These are phyloP conservation scores for Pammene fasciana DNA, from an alignment of 2,888 invertebrate genomes.

Conservation along the genomic window DNA sequence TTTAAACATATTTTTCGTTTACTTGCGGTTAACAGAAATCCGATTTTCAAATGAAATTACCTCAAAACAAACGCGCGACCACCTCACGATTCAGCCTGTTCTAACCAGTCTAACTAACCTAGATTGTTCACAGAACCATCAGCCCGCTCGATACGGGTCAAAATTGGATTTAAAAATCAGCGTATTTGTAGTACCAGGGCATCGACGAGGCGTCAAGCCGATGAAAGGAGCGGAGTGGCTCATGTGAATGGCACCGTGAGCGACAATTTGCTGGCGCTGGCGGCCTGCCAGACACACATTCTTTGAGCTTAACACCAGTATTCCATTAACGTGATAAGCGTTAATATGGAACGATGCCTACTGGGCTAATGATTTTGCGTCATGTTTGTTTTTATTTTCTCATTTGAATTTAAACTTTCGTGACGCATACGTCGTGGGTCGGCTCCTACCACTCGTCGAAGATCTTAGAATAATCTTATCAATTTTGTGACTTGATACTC, in stretches of 20 bases:
- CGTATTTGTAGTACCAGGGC: slow-evolving; percentile 48
- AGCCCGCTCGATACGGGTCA: background rate
- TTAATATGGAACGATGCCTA: slow-evolving; percentile 55
- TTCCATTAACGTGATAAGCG: slow-evolving; percentile 72
- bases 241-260: slow-evolving; percentile 38
- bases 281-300: slow-evolving; percentile 60
- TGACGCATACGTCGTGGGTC: no score
- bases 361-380: slow-evolving; percentile 62
- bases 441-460: no score
- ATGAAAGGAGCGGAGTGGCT: slow-evolving; percentile 16
- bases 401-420: background rate
- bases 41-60: no score
- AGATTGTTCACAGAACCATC: background rate
- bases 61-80: no score
- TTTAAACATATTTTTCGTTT: no score
- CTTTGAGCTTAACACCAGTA: slow-evolving; percentile 69
- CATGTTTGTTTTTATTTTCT: background rate
- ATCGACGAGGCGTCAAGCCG: slow-evolving; percentile 25
- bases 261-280: slow-evolving; percentile 53
- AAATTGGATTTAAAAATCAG: slow-evolving; percentile 19
- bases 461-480: no score
- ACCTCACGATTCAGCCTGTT: background rate
- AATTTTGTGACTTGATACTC: no score
- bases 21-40: no score
- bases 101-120: background rate